Percentiles rank a stretch among this genome's conserved stretches.
These are phyloP conservation scores for Malaclemys terrapin DNA, from an alignment of 2,113 vertebrate genomes.

Conservation along the genomic window DNA sequence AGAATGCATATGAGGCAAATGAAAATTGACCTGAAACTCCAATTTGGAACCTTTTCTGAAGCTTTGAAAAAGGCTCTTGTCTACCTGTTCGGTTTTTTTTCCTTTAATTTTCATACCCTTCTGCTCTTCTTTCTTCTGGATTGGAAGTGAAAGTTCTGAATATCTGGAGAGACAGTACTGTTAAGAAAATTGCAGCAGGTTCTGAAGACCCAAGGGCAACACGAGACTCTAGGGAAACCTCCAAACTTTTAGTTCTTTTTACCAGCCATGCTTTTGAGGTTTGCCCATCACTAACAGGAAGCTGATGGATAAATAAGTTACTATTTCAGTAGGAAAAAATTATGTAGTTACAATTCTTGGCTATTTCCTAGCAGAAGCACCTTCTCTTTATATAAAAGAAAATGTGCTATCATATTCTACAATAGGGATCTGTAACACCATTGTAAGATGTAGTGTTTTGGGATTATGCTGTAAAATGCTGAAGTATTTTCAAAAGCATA, in stretches of 20 bases:
- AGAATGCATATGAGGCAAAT: no score
- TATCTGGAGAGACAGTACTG: background rate
- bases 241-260: background rate
- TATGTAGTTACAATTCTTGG: constrained; percentile 48
- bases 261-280: background rate
- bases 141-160: background rate
- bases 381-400: constrained; percentile 32
- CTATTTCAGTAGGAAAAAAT: constrained; percentile 60
- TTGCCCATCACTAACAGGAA: background rate
- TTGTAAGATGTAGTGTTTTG: background rate
- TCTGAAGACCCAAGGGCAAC: background rate
- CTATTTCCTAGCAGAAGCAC: constrained; percentile 36
- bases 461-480: background rate
- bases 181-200: background rate
- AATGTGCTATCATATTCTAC: constrained; percentile 12
- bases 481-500: background rate
- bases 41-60: background rate
- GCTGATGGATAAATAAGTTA: constrained; percentile 12
- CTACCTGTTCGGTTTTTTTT: background rate
- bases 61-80: background rate
- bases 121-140: background rate
- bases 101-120: background rate
- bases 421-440: background rate
- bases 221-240: background rate
- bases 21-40: background rate